Conservation (phyloP, 2,888 invertebrate species). For the Calameuta pallipes region DNA sequence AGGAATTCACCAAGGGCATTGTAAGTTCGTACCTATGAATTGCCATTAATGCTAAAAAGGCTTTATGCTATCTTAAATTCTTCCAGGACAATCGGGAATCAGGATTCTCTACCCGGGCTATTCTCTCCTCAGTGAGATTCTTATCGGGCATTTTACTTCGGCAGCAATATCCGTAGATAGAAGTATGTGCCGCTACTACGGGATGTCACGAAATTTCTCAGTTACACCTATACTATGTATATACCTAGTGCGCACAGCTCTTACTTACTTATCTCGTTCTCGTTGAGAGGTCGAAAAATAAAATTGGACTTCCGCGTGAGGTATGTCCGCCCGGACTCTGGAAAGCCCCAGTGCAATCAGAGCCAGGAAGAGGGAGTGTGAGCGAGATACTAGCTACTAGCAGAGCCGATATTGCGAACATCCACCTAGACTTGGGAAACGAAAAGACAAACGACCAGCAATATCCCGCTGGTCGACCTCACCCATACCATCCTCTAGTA, state of each 20-base stretch:
- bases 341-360: slow-evolving; percentile 34
- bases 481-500: slow-evolving; percentile 10
- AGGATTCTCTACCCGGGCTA: neutral
- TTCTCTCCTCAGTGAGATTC: neutral
- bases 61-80: neutral
- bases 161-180: neutral
- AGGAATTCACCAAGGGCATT: neutral
- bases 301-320: slow-evolving; percentile 31
- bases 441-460: slow-evolving; percentile 35
- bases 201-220: neutral
- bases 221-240: neutral
- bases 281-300: slow-evolving; percentile 28
- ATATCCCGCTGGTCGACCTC: slow-evolving; percentile 28
- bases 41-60: neutral
- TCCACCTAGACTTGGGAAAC: slow-evolving; percentile 17
- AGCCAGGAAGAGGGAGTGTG: slow-evolving; percentile 13
- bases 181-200: neutral
- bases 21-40: neutral
- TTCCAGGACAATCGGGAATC: neutral
- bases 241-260: slow-evolving; percentile 12
- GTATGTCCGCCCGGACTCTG: slow-evolving; percentile 29
- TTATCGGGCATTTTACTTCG: neutral
- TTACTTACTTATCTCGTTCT: slow-evolving; percentile 13
- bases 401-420: slow-evolving; percentile 28
- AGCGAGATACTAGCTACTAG: slow-evolving; percentile 20